Base-by-base conservation (phyloP, 2,797 vertebrate genomes). In the Sebastes nivosus region DNA sequence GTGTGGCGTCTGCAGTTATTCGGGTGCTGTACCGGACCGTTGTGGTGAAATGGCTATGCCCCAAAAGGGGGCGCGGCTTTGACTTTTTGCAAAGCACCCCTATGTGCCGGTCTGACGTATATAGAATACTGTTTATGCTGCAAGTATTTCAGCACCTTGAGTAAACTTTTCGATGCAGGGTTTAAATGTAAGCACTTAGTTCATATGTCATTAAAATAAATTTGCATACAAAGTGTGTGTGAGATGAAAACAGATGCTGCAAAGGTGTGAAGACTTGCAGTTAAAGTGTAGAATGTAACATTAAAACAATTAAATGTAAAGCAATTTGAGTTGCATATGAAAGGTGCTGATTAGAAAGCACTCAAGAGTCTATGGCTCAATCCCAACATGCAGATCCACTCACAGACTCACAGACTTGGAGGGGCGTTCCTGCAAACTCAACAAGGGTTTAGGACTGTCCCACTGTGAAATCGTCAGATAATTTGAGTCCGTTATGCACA, bases 11-110 rank as follows among this genome's bases (percentile, higher is more conserved):
- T 34, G 32, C 32, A 34, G 32, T 34, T 34, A 34, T 34, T 0
- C 32, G 32, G 32, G 32, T 0, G 0, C 32, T 34, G 32, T 34
- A 34, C 32, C 32, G 32, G 32, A 34, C 32, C 0, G 32, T 34
- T 34, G 9, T 34, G 32, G 32, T 34, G 32, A 34, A 11, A 32
- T 34, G 11, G 2, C 34, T 4, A 36, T 36, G 4, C 12, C 38
- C 2, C 38, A 42, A 42, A 42, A 42, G 6, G 38, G 14, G 38
- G 14, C 38, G 6, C 1, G 14, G 14, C 38, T 0, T 42, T 16
- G 38, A 42, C 14, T 42, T 42, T 42, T 42, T 42, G 38, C 38
- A 42, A 42, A 42, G 0, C 0, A 42, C 42, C 42, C 0, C 0
- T 18, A 18, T 46, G 0, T 46, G 42, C 42, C 42, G 42, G 42